Conservation (phyloP, 2,888 invertebrate genomes). For the Steromphala cineraria region DNA sequence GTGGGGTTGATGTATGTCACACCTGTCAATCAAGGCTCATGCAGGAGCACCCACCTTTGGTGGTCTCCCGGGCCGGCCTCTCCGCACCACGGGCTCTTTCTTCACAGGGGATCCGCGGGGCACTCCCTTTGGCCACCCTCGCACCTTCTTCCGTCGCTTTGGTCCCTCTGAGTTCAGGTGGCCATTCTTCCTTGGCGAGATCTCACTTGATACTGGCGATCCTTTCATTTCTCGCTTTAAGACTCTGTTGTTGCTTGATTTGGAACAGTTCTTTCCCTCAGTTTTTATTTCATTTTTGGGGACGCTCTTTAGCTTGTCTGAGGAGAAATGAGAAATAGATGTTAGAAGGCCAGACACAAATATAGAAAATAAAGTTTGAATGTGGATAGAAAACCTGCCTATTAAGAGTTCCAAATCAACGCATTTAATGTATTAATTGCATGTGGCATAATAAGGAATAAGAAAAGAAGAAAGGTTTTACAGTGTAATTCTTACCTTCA, state of each 20-base stretch:
- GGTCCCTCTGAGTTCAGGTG: neutral
- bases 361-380: no score
- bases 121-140: slow-evolving; percentile 58
- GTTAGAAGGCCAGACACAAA: no score
- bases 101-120: neutral
- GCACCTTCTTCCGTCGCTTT: slow-evolving; percentile 25
- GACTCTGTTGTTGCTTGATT: neutral
- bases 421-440: no score
- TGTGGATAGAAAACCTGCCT: no score
- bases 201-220: neutral
- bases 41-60: slow-evolving; percentile 27
- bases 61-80: slow-evolving; percentile 44
- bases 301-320: slow-evolving; percentile 1
- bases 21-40: neutral
- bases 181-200: neutral
- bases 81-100: slow-evolving; percentile 39
- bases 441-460: no score
- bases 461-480: no score
- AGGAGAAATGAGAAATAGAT: neutral
- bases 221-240: neutral
- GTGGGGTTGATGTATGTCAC: neutral
- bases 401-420: no score
- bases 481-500: neutral
- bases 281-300: neutral
- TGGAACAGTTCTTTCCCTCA: neutral